Evolutionary conservation across 2,797 vertebrate genomes (phyloP), one percentile per base, ranked within the genome.

Genomic region (Buphagus erythrorhynchus): DNA sequence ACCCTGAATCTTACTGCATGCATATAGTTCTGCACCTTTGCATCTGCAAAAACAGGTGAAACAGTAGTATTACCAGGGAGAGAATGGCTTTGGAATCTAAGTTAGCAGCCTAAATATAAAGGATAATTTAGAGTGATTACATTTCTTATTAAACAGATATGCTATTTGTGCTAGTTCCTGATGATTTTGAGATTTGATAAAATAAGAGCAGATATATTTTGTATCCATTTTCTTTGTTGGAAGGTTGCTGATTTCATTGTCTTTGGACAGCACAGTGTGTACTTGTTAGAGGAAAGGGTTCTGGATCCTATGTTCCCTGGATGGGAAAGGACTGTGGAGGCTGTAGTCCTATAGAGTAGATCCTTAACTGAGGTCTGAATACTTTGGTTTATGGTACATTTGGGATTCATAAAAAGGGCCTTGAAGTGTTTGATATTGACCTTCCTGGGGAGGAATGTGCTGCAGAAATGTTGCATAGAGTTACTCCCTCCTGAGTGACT

Each of bases 101-200:
- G 20, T 57, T 71, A 38, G n/a, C 24, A 93, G 49, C 11, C 17
- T 49, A 33, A 85, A 63, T 51, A 7, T 15, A 52, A 62, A 48
- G 21, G 43, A 31, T 19, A 22, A 17, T 55, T 90, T 57, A 63
- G 21, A 29, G 28, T 54, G 40, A 9, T 65, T 79, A 16, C 5
- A 10, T 74, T 86, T 94, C 20, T 63, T 65, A 35, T 28, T 79
- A 38, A 81, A 52, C 43, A 68, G 31, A 31, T 66, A 18, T 0
- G 2, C 26, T 73, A 71, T 55, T 59, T 79, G 14, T 0, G 0
- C 15, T 67, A 51, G 10, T 88, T 74, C 7, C 31, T 51, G 40
- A 40, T 40, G 40, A 40, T 11, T 36, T 36, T 36, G 11, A 49
- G 17, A 28, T 67, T 74, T 89, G 82, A 14, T 77, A 67, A 67